Percentiles rank a stretch among this genome's conserved stretches.
phyloP scores from a whole-genome alignment of 2,888 invertebrate species.

The Cryptus armator region DNA sequence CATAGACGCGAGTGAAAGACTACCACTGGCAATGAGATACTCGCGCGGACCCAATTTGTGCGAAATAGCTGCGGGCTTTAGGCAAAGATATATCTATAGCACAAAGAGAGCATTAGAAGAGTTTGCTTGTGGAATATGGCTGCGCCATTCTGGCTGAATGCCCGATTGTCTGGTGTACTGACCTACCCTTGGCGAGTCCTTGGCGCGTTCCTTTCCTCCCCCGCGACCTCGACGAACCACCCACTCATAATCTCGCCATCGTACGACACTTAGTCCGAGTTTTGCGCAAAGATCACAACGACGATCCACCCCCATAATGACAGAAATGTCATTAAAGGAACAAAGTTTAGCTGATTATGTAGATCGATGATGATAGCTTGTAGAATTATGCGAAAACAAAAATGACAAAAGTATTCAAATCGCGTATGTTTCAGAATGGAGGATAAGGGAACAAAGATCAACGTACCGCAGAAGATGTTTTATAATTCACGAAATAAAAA shows the following conservation, averaged over 20 bases:
- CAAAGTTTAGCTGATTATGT: neutral
- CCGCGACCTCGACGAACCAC: constrained; percentile 30
- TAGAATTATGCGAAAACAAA: too few relatives aligned
- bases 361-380: neutral
- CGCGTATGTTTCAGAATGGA: too few relatives aligned
- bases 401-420: too few relatives aligned
- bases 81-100: constrained; percentile 4
- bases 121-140: constrained; percentile 40
- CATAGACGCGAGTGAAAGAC: constrained; percentile 21
- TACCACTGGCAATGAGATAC: neutral
- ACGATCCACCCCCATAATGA: neutral
- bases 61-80: constrained; percentile 1
- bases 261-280: neutral
- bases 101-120: constrained; percentile 21
- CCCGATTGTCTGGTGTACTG: constrained; percentile 72
- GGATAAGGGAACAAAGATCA: too few relatives aligned
- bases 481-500: too few relatives aligned
- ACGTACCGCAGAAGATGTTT: too few relatives aligned
- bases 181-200: constrained; percentile 77
- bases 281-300: constrained; percentile 10
- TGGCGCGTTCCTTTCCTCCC: constrained; percentile 64
- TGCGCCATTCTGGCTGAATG: constrained; percentile 51
- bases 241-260: constrained; percentile 43
- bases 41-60: constrained; percentile 1
- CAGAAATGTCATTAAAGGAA: neutral